These are phyloP conservation scores for Drosophila virilis DNA, from an alignment of 1,140 invertebrate genomes.

Conservation along the genomic window DNA sequence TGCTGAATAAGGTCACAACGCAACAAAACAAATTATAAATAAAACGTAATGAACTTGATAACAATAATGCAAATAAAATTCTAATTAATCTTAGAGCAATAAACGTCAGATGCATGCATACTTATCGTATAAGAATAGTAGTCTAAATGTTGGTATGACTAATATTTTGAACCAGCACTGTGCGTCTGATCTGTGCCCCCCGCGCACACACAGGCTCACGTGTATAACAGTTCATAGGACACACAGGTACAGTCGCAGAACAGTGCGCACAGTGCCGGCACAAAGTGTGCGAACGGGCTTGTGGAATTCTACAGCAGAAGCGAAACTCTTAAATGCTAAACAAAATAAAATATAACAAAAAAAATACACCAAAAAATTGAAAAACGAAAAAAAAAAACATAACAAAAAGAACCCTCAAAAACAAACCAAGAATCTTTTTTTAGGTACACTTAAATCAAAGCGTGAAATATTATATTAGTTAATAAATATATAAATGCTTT, in stretches of 20 bases:
- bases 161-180: slow-evolving; percentile 40
- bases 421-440: slow-evolving; percentile 62
- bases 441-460: slow-evolving; percentile 80
- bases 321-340: slow-evolving; percentile 14
- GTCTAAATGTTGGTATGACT: slow-evolving; percentile 19
- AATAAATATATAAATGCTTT: slow-evolving; percentile 75
- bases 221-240: slow-evolving; percentile 36
- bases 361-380: slow-evolving; percentile 28
- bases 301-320: not conserved
- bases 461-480: slow-evolving; percentile 78
- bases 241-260: slow-evolving; percentile 26
- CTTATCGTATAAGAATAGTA: slow-evolving; percentile 13
- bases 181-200: slow-evolving; percentile 21
- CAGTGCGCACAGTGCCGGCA: slow-evolving; percentile 49
- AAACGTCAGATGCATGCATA: slow-evolving; percentile 39
- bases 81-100: slow-evolving; percentile 70
- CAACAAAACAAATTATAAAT: slow-evolving; percentile 56
- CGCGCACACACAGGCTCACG: slow-evolving; percentile 12
- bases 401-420: slow-evolving; percentile 31
- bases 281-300: slow-evolving; percentile 35
- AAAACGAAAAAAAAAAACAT: slow-evolving; percentile 17
- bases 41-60: slow-evolving; percentile 26
- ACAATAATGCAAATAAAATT: slow-evolving; percentile 55
- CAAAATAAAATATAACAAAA: not conserved
- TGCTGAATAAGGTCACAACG: slow-evolving; percentile 81